phyloP scores from a whole-genome alignment of 2,113 vertebrate species.

The Corythornis cristatus region DNA sequence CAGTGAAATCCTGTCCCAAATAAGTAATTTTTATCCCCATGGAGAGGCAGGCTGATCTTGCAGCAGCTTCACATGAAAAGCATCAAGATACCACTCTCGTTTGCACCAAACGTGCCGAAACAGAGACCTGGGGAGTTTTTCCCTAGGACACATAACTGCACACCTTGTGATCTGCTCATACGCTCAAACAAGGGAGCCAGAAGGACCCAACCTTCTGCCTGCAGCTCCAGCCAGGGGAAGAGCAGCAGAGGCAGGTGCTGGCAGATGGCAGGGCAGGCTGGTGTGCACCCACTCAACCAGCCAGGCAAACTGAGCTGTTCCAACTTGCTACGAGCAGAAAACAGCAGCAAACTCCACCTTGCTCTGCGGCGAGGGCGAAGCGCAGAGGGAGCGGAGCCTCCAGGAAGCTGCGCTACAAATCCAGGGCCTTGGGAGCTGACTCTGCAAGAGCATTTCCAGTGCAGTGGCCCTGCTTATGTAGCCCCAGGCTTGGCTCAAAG shows the following conservation, averaged over 20 bases:
- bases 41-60: not conserved
- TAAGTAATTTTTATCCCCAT: not conserved
- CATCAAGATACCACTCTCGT: not conserved
- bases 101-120: not conserved
- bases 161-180: not conserved
- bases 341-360: not conserved
- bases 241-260: not conserved
- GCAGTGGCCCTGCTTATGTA: not conserved
- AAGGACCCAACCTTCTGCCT: not conserved
- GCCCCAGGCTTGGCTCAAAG: not conserved
- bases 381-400: not conserved
- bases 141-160: not conserved
- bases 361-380: not conserved
- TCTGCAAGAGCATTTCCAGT: not conserved
- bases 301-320: not conserved
- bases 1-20: not conserved
- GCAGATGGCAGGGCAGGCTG: fast-evolving
- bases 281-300: not conserved
- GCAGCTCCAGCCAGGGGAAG: fast-evolving
- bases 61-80: not conserved
- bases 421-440: not conserved
- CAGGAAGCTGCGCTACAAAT: fast-evolving
- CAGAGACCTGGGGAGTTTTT: not conserved
- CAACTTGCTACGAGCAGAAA: not conserved
- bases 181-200: not conserved